Percentiles rank a stretch among this genome's conserved stretches.
phyloP scores from a whole-genome alignment of 1,140 invertebrate species.

The Drosophila hydei region DNA sequence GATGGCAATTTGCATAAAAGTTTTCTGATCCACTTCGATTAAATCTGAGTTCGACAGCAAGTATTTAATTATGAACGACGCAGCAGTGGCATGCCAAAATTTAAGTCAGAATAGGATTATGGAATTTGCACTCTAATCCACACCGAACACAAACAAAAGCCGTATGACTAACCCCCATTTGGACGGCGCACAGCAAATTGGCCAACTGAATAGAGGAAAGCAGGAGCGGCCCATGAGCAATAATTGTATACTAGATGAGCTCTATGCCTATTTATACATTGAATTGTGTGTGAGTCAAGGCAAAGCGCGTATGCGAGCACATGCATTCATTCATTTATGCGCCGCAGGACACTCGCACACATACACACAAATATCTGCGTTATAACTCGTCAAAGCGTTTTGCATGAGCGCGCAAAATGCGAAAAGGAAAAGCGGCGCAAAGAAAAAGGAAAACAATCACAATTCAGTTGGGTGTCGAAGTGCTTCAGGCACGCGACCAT shows the following conservation, averaged over 20 bases:
- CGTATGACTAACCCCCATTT: constrained; percentile 37
- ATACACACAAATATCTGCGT: constrained; percentile 33
- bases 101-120: constrained; percentile 40
- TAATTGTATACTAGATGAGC: constrained; percentile 35
- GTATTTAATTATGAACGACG: constrained; percentile 5
- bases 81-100: constrained; percentile 29
- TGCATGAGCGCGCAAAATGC: constrained; percentile 51
- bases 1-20: constrained; percentile 1
- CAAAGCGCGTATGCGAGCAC: constrained; percentile 55
- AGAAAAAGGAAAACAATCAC: constrained; percentile 64
- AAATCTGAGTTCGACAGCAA: constrained; percentile 9
- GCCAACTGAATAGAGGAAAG: constrained; percentile 18
- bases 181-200: constrained; percentile 28
- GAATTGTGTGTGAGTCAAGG: constrained; percentile 50
- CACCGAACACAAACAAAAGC: constrained; percentile 34
- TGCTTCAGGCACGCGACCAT: constrained; percentile 81
- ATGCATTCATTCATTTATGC: constrained; percentile 66
- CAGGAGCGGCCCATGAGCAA: constrained; percentile 14
- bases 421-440: constrained; percentile 28
- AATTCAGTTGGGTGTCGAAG: constrained; percentile 83
- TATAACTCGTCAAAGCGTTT: constrained; percentile 46
- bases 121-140: constrained; percentile 54
- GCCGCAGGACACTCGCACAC: constrained; percentile 64
- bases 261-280: constrained; percentile 38
- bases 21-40: constrained; percentile 14